A percentile compares a stretch with the other conserved stretches of the same genome.
These are phyloP conservation scores for Drosophila erecta DNA, from an alignment of 1,140 invertebrate species.

Conservation along the genomic window DNA sequence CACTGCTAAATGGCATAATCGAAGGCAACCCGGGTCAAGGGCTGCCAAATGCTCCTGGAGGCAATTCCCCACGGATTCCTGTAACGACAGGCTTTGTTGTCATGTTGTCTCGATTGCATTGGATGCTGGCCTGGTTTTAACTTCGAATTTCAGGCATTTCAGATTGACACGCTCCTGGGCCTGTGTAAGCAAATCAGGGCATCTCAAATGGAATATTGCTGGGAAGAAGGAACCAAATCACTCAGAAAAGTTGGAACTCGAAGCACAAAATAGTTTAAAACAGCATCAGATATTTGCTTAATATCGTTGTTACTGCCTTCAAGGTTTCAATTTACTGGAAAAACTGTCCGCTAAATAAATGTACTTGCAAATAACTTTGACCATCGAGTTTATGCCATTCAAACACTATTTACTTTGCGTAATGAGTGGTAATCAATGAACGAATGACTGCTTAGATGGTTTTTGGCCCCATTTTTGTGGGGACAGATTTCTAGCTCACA, in stretches of 20 bases:
- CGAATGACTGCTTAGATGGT: constrained; percentile 11
- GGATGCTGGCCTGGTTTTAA: constrained; percentile 5
- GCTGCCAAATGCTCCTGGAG: constrained; percentile 19
- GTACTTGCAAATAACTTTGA: not conserved
- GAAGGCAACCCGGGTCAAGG: constrained; percentile 56
- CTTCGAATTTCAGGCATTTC: not conserved
- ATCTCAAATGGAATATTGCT: not conserved
- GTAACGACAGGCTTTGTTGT: constrained; percentile 27
- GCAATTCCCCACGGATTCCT: constrained; percentile 5
- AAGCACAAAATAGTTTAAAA: too few species aligned
- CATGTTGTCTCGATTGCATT: constrained; percentile 11
- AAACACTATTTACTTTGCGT: constrained; percentile 22
- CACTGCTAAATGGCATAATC: constrained; percentile 77
- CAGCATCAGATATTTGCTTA: too few species aligned
- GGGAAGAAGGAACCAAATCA: not conserved
- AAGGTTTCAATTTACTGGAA: too few species aligned
- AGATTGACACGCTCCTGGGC: constrained; percentile 13
- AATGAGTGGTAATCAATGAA: constrained; percentile 39
- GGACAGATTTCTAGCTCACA: constrained; percentile 33
- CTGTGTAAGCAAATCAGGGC: constrained; percentile 10
- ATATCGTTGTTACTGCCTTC: too few species aligned
- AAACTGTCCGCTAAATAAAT: not conserved
- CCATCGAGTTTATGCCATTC: not conserved
- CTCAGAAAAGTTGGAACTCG: not conserved
- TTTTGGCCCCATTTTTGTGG: constrained; percentile 11